These are phyloP conservation scores for Trissolcus japonicus DNA, from an alignment of 2,888 invertebrate genomes.

Conservation along the genomic window DNA sequence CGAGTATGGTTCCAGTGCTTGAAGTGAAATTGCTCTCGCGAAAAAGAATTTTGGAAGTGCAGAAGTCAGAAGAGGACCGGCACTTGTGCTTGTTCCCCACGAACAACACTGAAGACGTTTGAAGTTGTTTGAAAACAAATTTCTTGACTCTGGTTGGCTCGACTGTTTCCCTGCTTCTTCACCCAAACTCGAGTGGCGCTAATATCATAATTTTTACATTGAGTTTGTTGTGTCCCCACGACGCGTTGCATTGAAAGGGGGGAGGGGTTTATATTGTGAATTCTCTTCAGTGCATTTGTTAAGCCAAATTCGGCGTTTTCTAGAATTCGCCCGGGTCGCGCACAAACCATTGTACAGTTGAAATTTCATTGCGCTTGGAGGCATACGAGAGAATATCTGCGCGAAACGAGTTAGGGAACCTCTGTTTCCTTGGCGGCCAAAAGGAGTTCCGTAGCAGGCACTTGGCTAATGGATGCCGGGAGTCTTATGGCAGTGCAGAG, in stretches of 20 bases:
- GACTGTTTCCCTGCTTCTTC: constrained; percentile 29
- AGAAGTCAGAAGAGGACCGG: background rate
- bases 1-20: too few species aligned
- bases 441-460: constrained; percentile 71
- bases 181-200: constrained; percentile 21
- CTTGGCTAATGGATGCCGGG: constrained; percentile 76
- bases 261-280: constrained; percentile 44
- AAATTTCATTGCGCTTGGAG: constrained; percentile 54
- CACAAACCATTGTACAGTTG: constrained; percentile 53
- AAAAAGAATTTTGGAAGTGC: background rate
- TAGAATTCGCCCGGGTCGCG: constrained; percentile 45
- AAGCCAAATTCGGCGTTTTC: constrained; percentile 57
- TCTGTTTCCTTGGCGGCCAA: constrained; percentile 70
- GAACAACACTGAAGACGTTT: constrained; percentile 25
- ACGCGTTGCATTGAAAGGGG: constrained; percentile 4
- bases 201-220: constrained; percentile 40
- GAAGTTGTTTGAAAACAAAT: constrained; percentile 17
- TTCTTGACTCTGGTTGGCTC: constrained; percentile 28
- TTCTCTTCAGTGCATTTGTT: constrained; percentile 26
- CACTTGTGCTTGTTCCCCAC: background rate
- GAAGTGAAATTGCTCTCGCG: background rate
- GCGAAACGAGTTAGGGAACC: constrained; percentile 61
- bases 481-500: constrained; percentile 68
- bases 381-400: constrained; percentile 57
- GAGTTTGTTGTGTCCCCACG: constrained; percentile 6